A percentile compares a stretch with the other conserved stretches of the same genome.
Conservation (phyloP, 2,888 invertebrate genomes). For the Isotomurus palustris region DNA sequence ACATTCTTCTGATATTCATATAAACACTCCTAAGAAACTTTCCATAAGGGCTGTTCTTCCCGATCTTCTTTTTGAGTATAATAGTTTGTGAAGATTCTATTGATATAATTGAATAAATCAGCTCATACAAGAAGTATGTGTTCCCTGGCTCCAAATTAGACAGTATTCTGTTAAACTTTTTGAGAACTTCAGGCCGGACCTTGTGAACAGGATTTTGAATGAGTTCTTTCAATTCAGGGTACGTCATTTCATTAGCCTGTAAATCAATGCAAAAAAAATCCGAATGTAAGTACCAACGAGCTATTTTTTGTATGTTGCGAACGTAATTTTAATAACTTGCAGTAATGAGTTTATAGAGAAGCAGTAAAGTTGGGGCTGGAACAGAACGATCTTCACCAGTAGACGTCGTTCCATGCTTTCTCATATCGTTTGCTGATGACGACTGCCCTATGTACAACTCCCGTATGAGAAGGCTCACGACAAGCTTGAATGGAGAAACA, state of each 20-base stretch:
- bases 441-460: slow-evolving; percentile 29
- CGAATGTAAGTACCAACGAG: not conserved
- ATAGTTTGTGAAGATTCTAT: slow-evolving; percentile 31
- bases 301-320: not conserved
- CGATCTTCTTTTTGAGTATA: slow-evolving; percentile 36
- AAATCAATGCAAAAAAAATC: not conserved
- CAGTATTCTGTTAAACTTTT: slow-evolving; percentile 35
- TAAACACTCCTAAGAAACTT: slow-evolving; percentile 38
- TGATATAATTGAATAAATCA: slow-evolving; percentile 37
- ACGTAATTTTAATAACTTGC: slow-evolving; percentile 7
- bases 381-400: slow-evolving; percentile 23
- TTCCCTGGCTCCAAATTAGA: slow-evolving; percentile 37
- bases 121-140: slow-evolving; percentile 41
- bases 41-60: slow-evolving; percentile 38
- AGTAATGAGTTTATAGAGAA: slow-evolving; percentile 24
- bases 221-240: slow-evolving; percentile 19
- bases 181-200: slow-evolving; percentile 35
- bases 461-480: slow-evolving; percentile 33
- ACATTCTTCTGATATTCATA: slow-evolving; percentile 37
- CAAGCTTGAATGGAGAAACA: slow-evolving; percentile 39
- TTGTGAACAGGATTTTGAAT: slow-evolving; percentile 26
- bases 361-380: slow-evolving; percentile 14
- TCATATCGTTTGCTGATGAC: slow-evolving; percentile 3
- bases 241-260: too few relatives aligned
- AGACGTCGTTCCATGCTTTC: slow-evolving; percentile 14